Percentiles rank a stretch among this genome's conserved stretches.
phyloP scores from a whole-genome alignment of 1,140 invertebrate species.

The Latrodectus geometricus region DNA sequence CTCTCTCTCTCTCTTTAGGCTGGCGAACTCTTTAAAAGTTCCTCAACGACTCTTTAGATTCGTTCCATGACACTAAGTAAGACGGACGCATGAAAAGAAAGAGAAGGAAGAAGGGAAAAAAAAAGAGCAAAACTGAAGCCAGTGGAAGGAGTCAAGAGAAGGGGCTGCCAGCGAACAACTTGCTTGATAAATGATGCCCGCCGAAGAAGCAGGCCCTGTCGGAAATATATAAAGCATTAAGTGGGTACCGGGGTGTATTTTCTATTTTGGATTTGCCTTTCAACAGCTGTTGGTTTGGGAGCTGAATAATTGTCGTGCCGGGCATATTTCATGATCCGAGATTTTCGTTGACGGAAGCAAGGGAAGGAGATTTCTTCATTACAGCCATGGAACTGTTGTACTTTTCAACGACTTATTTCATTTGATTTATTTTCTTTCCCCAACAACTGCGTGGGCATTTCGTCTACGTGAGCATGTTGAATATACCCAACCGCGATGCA shows the following conservation, averaged over 20 bases:
- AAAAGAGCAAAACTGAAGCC: not conserved
- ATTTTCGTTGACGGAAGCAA: not conserved
- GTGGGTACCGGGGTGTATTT: constrained; percentile 36
- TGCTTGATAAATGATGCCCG: constrained; percentile 29
- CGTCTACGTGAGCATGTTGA: too few species aligned
- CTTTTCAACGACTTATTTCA: not conserved
- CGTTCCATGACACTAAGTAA: constrained; percentile 42
- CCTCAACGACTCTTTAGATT: constrained; percentile 32
- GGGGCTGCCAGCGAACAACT: constrained; percentile 27
- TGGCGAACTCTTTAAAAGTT: constrained; percentile 38
- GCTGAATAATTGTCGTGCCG: constrained; percentile 53
- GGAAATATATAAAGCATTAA: constrained; percentile 56
- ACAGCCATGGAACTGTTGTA: not conserved
- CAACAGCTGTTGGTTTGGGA: constrained; percentile 49
- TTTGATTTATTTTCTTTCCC: not conserved
- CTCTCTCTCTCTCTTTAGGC: constrained; percentile 21
- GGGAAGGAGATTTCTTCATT: not conserved
- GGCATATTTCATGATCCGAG: constrained; percentile 26
- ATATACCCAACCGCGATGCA: too few species aligned
- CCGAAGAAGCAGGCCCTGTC: constrained; percentile 22
- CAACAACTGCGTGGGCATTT: too few species aligned
- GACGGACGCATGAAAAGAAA: constrained; percentile 22
- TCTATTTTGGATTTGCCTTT: constrained; percentile 52
- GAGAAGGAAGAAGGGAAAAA: not conserved
- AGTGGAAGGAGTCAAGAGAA: not conserved